These are phyloP conservation scores for Heliconius hermathena DNA, from an alignment of 1,140 invertebrate species.

Conservation along the genomic window DNA sequence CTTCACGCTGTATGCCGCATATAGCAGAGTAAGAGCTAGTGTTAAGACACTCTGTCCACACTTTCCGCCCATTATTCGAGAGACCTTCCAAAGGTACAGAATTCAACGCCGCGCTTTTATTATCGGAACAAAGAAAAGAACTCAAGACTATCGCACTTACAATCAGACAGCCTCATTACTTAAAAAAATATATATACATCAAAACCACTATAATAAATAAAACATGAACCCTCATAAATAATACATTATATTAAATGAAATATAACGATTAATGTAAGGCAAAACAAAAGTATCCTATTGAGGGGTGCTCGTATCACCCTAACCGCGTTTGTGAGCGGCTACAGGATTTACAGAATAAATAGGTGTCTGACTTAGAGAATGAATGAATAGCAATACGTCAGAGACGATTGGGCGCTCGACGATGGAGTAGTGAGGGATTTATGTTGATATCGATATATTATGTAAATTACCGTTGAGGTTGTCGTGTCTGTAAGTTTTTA, in stretches of 20 bases:
- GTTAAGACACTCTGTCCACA: too few relatives aligned
- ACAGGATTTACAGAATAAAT: slow-evolving; percentile 64
- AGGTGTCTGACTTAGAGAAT: slow-evolving; percentile 54
- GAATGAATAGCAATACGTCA: slow-evolving; percentile 71
- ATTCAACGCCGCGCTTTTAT: too few relatives aligned
- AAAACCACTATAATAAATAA: background rate
- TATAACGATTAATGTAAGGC: slow-evolving; percentile 29
- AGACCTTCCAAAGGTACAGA: too few relatives aligned
- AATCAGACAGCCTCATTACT: background rate
- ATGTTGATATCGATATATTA: slow-evolving; percentile 29
- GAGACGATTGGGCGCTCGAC: slow-evolving; percentile 59
- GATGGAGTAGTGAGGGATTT: slow-evolving; percentile 55
- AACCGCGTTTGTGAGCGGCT: slow-evolving; percentile 36
- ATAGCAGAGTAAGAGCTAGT: too few relatives aligned
- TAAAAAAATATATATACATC: background rate
- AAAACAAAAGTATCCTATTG: slow-evolving; percentile 30
- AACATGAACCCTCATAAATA: background rate
- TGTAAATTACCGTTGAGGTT: too few relatives aligned
- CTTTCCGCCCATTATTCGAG: too few relatives aligned
- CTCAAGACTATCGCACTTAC: too few relatives aligned
- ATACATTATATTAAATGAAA: slow-evolving; percentile 2
- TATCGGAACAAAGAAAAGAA: too few relatives aligned
- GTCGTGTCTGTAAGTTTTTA: too few relatives aligned
- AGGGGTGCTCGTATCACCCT: slow-evolving; percentile 36
- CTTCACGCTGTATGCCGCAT: too few relatives aligned